A percentile compares a stretch with the other conserved stretches of the same genome.
These are phyloP conservation scores for Ondatra zibethicus DNA, from an alignment of 2,113 vertebrate genomes.

Conservation along the genomic window DNA sequence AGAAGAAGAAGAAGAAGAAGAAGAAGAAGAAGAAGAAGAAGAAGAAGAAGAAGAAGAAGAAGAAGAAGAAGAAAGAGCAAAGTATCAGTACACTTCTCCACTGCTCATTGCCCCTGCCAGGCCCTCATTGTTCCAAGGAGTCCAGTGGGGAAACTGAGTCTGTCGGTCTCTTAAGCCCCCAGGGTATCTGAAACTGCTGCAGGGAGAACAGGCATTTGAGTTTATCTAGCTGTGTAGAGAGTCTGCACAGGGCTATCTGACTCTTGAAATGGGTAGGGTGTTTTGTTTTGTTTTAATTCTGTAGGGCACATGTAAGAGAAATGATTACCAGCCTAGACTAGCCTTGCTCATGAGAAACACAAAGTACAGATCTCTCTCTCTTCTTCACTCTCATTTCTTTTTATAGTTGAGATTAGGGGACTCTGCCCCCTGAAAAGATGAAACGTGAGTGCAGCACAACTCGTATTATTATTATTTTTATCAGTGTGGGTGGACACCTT, in stretches of 20 bases:
- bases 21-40: neutral
- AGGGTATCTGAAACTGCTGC: neutral
- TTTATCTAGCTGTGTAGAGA: neutral
- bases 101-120: neutral
- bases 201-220: neutral
- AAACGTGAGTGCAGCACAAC: neutral
- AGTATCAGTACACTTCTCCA: fast-evolving
- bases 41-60: neutral
- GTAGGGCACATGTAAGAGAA: neutral
- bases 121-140: neutral
- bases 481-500: neutral
- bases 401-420: neutral
- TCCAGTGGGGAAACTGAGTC: neutral
- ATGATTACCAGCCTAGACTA: neutral
- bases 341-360: neutral
- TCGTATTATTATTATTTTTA: neutral
- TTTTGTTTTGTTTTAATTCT: neutral
- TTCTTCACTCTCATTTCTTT: neutral
- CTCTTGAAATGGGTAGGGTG: neutral
- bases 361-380: neutral
- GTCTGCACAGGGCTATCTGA: neutral
- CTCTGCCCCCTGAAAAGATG: neutral
- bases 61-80: neutral
- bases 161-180: fast-evolving
- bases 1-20: too few relatives aligned